Conservation (phyloP, 2,888 invertebrate genomes). For the Yponomeuta evonymella region DNA sequence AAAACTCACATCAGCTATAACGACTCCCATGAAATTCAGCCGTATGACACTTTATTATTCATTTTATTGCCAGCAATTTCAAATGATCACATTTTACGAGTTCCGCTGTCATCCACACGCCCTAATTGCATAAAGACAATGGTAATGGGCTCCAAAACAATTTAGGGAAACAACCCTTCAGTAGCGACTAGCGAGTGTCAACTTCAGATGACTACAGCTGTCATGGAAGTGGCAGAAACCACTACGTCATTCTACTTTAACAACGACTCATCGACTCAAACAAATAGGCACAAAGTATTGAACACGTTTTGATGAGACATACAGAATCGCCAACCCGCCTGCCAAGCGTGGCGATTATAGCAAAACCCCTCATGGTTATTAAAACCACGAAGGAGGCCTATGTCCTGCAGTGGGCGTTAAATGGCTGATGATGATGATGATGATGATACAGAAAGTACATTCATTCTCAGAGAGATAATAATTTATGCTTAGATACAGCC, state of each 20-base stretch:
- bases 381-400: too few relatives aligned
- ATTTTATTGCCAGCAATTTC: slow-evolving; percentile 20
- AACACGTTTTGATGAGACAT: too few relatives aligned
- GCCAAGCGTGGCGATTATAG: too few relatives aligned
- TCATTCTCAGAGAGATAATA: too few relatives aligned
- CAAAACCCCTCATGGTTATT: too few relatives aligned
- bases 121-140: slow-evolving; percentile 1
- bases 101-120: slow-evolving; percentile 19
- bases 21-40: slow-evolving; percentile 9
- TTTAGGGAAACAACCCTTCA: neutral
- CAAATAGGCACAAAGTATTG: too few relatives aligned
- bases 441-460: too few relatives aligned
- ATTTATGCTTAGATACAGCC: too few relatives aligned
- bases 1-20: slow-evolving; percentile 1
- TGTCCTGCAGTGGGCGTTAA: too few relatives aligned
- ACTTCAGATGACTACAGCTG: neutral
- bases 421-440: too few relatives aligned
- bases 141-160: neutral
- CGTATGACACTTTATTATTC: slow-evolving; percentile 18
- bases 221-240: neutral
- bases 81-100: slow-evolving; percentile 23
- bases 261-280: neutral
- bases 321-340: too few relatives aligned
- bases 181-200: neutral
- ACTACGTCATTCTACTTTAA: neutral